Evolutionary conservation across 2,797 vertebrate genomes (phyloP).

Genomic region (Zenarchopterus dispar): DNA sequence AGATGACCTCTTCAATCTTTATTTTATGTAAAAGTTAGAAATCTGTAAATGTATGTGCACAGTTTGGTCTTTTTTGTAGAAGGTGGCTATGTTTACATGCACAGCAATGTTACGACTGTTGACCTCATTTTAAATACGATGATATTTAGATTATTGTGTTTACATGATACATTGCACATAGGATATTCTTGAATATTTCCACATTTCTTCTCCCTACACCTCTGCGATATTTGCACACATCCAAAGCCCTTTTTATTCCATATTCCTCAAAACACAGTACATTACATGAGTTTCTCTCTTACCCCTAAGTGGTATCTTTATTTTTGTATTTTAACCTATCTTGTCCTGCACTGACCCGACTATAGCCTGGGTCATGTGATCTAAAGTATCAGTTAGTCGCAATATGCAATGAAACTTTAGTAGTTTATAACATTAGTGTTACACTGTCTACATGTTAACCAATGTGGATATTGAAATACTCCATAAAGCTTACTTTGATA

Average conservation of each 20-base stretch:
- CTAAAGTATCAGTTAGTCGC: no score
- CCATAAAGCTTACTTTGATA: background rate
- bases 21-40: slow-evolving; percentile 28
- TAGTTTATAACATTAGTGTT: no score
- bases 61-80: slow-evolving; percentile 39
- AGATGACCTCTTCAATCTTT: slow-evolving; percentile 28
- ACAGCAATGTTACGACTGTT: background rate
- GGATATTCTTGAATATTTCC: background rate
- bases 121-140: no score
- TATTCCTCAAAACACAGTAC: no score
- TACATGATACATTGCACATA: background rate
- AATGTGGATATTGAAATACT: background rate
- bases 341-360: no score
- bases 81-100: slow-evolving; percentile 1
- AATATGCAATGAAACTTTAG: no score
- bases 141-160: background rate
- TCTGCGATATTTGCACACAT: background rate
- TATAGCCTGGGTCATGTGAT: no score
- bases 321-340: no score
- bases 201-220: background rate
- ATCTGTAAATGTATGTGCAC: slow-evolving; percentile 37
- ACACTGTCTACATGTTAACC: no score
- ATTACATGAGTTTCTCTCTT: no score
- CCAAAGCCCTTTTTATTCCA: no score
- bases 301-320: no score